A percentile compares a stretch with the other conserved stretches of the same genome.
These are phyloP conservation scores for Campylorhamphus procurvoides DNA, from an alignment of 2,113 vertebrate species.

Conservation along the genomic window DNA sequence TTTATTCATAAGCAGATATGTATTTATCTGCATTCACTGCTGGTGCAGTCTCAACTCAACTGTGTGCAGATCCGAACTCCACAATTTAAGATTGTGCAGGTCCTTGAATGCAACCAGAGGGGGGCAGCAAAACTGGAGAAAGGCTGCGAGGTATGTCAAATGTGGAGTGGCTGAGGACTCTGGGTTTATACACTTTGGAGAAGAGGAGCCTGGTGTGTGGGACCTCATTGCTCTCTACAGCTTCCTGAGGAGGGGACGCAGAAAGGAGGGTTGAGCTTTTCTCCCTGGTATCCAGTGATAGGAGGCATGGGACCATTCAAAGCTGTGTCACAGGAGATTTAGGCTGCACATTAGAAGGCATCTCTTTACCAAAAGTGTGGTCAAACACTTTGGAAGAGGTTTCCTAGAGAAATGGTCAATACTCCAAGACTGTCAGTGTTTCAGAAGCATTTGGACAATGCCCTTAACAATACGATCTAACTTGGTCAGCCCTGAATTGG, in stretches of 20 bases:
- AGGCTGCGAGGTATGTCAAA: background rate
- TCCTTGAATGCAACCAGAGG: background rate
- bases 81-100: background rate
- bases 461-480: background rate
- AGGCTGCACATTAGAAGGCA: background rate
- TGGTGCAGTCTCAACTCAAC: background rate
- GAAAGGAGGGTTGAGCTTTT: background rate
- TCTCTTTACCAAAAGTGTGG: background rate
- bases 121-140: background rate
- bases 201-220: background rate
- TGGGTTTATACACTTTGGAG: background rate
- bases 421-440: background rate
- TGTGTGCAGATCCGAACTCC: background rate
- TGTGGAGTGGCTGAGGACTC: background rate
- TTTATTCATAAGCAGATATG: background rate
- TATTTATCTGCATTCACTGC: background rate
- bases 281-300: background rate
- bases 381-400: background rate
- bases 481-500: background rate
- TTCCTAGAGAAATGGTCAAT: background rate
- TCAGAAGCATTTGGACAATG: background rate
- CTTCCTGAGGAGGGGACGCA: background rate
- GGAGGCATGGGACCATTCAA: fast-evolving
- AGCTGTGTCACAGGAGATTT: background rate
- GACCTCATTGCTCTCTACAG: background rate